Evolutionary conservation across 2,888 invertebrate species (phyloP).

Genomic region (Napeogenes sylphis): DNA sequence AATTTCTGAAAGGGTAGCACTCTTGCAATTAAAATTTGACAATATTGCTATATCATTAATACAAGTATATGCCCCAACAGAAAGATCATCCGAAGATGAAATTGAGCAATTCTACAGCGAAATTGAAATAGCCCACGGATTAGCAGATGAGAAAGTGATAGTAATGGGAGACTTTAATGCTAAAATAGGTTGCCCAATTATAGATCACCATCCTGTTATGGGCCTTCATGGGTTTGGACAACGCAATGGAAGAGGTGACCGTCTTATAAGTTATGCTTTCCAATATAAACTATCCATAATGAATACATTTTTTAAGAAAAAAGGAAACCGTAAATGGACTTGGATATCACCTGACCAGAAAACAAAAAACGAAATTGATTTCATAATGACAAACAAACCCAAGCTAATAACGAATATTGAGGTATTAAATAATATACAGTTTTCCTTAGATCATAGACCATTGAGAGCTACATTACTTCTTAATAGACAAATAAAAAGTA

Average conservation of each 20-base stretch:
- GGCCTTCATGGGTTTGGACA: constrained; percentile 18
- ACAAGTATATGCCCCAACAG: constrained; percentile 6
- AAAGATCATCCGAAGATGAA: constrained; percentile 8
- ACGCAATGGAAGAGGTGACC: constrained; percentile 23
- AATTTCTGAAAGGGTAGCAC: too few species aligned
- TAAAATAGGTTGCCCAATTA: constrained; percentile 11
- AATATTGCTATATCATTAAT: constrained; percentile 8
- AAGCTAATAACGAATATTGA: too few species aligned
- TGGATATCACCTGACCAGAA: background rate
- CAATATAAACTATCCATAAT: constrained; percentile 25
- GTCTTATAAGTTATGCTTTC: constrained; percentile 20
- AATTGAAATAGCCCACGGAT: constrained; percentile 1
- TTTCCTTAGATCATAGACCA: too few species aligned
- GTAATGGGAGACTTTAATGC: background rate
- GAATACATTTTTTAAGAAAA: constrained; percentile 22
- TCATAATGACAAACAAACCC: too few species aligned
- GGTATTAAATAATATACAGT: too few species aligned
- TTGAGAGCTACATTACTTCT: too few species aligned
- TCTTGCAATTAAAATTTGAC: too few species aligned
- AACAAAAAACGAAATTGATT: constrained; percentile 7
- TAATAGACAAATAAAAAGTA: too few species aligned
- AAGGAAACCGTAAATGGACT: constrained; percentile 11
- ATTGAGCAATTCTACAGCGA: constrained; percentile 15
- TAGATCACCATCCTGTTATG: background rate
- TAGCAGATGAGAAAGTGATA: constrained; percentile 7